phyloP scores from a whole-genome alignment of 1,140 invertebrate genomes.

The Camponotus pennsylvanicus region DNA sequence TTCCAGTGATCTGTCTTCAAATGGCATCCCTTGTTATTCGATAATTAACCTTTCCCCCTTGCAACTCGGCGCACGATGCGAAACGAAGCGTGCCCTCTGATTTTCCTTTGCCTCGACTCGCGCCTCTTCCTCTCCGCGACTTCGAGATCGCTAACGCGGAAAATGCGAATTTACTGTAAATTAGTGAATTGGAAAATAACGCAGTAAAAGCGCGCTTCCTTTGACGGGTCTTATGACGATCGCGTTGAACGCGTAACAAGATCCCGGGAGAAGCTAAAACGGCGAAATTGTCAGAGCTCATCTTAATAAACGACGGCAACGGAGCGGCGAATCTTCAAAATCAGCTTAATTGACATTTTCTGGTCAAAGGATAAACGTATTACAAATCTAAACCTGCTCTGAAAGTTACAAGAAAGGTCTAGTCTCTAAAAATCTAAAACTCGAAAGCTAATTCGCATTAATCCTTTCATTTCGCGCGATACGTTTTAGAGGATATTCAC shows the following conservation, averaged over 20 bases:
- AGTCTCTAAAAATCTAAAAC: not conserved
- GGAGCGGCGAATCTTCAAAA: not conserved
- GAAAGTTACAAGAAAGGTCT: no score
- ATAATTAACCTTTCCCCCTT: constrained; percentile 63
- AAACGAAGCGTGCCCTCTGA: constrained; percentile 52
- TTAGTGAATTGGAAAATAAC: constrained; percentile 73
- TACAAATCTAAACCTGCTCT: no score
- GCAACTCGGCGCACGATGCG: constrained; percentile 14
- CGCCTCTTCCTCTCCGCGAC: not conserved
- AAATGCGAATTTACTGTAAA: constrained; percentile 71
- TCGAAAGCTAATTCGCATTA: not conserved
- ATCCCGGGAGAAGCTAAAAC: constrained; percentile 51
- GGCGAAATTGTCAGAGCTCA: not conserved
- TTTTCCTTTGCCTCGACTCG: constrained; percentile 28
- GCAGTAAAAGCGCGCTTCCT: constrained; percentile 61
- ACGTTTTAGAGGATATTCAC: not conserved
- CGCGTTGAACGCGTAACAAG: constrained; percentile 49
- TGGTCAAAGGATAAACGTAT: not conserved
- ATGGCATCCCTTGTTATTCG: constrained; percentile 64
- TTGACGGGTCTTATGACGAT: constrained; percentile 34
- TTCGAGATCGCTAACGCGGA: constrained; percentile 51
- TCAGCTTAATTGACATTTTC: not conserved
- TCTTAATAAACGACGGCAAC: not conserved
- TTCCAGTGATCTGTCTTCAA: constrained; percentile 46
- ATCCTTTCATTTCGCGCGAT: not conserved